Evolutionary conservation across 2,888 invertebrate species (phyloP), one percentile per base, ranked within the genome.

Genomic region (Epirrhoe tristata): DNA sequence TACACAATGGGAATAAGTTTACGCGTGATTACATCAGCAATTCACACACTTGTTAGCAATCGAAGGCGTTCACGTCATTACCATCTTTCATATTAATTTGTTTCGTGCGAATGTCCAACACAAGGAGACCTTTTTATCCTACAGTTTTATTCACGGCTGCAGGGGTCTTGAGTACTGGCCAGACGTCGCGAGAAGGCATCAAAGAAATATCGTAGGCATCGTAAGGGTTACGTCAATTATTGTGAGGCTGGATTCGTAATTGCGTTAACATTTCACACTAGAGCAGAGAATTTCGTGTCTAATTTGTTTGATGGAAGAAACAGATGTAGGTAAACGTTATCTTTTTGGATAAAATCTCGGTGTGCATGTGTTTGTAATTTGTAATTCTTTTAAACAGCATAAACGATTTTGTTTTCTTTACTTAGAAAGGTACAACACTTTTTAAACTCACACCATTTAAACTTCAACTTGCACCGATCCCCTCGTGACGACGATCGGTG

Each of bases 21-120:
- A 48, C 59, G 52, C 52, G 31, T 67, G 63, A 67, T 59, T 59
- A 57, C 57, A 31, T 53, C 59, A 34, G 54, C 63, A 31, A 57
- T 63, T 63, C 63, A 53, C 59, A 55, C 62, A 50, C 58, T 59
- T 63, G 56, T 59, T 51, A 52, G 39, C 63, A 48, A 60, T 63
- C 63, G 50, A 54, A 69, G 55, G 69, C 67, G 67, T 59, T 66
- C 71, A 73, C 74, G 72, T 70, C 74, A 71, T 77, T 71, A 67
- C 63, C 65, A 67, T 69, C 72, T 70, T 70, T 67, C 69, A 66
- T 73, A 67, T 76, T 76, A 76, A 76, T 78, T 75, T 76, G 70
- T 77, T 74, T 74, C 72, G 63, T 64, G 66, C 67, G 71, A 66
- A 67, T 68, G 63, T 54, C 77, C 71, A 63, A 55, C 63, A 16